These are phyloP conservation scores for Mustelus asterias DNA, from an alignment of 2,113 vertebrate species.

Conservation along the genomic window DNA sequence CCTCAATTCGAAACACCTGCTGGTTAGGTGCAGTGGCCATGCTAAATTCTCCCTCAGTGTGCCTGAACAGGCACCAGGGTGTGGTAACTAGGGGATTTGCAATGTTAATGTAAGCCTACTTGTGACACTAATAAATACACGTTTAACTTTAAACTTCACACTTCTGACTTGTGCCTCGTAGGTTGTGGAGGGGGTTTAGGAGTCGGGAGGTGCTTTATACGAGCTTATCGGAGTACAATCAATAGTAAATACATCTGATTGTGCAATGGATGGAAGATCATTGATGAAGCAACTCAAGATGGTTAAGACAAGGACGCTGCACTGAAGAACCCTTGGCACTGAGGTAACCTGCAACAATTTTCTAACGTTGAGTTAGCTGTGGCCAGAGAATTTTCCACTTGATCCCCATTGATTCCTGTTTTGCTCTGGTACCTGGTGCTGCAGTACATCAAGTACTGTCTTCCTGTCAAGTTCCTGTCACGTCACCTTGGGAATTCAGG, in stretches of 20 bases:
- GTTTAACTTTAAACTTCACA: neutral
- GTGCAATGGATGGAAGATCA: neutral
- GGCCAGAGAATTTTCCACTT: neutral
- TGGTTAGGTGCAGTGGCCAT: too few species aligned
- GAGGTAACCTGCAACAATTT: neutral
- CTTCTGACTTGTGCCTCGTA: neutral
- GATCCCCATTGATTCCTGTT: neutral
- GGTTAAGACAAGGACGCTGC: neutral
- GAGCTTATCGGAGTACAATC: neutral
- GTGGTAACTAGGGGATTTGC: too few species aligned
- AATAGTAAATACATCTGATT: neutral
- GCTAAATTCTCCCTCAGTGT: too few species aligned
- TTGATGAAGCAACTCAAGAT: neutral
- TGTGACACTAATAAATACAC: too few species aligned
- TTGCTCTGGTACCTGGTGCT: neutral
- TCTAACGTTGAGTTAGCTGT: neutral
- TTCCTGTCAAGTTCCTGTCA: neutral
- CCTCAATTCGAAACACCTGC: too few species aligned
- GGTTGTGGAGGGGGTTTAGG: neutral
- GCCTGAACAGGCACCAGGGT: too few species aligned
- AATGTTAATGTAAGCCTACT: too few species aligned
- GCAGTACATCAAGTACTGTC: neutral
- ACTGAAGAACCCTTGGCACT: neutral
- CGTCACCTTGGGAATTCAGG: neutral
- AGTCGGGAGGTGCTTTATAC: neutral